Conservation (phyloP, 2,888 invertebrate species). For the Nephrocerus scutellatus region DNA sequence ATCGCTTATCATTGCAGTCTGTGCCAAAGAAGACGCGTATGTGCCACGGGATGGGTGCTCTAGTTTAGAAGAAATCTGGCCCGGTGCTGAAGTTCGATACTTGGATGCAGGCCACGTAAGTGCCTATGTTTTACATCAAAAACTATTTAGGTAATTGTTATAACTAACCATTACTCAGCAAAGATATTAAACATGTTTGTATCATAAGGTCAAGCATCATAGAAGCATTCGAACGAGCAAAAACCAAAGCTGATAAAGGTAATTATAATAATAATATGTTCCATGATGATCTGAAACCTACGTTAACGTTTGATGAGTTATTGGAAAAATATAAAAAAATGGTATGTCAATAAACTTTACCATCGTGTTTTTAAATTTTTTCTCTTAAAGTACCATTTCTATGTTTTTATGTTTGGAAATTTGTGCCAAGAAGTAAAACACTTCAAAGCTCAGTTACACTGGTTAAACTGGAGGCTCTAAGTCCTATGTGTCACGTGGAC, state of each 20-base stretch:
- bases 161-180: background rate
- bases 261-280: slow-evolving; percentile 10
- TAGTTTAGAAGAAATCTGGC: slow-evolving; percentile 84
- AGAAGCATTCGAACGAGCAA: slow-evolving; percentile 68
- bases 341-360: no score
- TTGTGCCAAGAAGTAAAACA: no score
- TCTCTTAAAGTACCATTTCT: no score
- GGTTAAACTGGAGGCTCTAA: no score
- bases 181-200: background rate
- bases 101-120: slow-evolving; percentile 85
- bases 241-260: slow-evolving; percentile 48
- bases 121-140: slow-evolving; percentile 80
- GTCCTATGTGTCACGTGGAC: no score
- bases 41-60: slow-evolving; percentile 80
- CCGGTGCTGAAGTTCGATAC: slow-evolving; percentile 80
- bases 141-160: slow-evolving; percentile 68
- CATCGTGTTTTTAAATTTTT: no score
- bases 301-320: slow-evolving; percentile 32
- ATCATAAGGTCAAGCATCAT: slow-evolving; percentile 50
- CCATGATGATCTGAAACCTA: slow-evolving; percentile 25
- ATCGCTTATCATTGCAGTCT: slow-evolving; percentile 81
- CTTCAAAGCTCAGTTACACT: no score
- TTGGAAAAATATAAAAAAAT: slow-evolving; percentile 30
- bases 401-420: no score
- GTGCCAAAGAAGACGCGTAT: slow-evolving; percentile 84